Evolutionary conservation across 2,888 invertebrate species (phyloP).

Genomic region (Lithosia quadra): DNA sequence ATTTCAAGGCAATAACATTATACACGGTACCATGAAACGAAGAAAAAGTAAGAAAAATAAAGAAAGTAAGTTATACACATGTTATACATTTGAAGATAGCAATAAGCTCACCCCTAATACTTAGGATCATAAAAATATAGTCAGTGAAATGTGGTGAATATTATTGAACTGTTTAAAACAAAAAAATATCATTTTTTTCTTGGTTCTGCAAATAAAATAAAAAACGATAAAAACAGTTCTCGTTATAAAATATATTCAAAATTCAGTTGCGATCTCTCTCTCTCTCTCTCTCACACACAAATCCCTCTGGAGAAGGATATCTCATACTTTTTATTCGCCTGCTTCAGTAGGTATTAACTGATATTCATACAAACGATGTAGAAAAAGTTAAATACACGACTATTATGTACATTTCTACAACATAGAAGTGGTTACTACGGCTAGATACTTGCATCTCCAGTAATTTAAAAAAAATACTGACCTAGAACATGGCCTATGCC

Average conservation of each 20-base stretch:
- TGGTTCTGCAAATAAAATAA: neutral
- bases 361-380: neutral
- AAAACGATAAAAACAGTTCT: neutral
- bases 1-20: neutral
- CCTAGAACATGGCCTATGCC: slow-evolving; percentile 90
- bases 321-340: neutral
- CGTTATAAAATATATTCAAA: no score
- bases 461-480: slow-evolving; percentile 61
- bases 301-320: neutral
- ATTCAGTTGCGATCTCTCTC: no score
- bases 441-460: neutral
- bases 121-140: neutral
- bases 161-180: no score
- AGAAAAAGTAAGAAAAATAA: no score
- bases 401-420: no score
- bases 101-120: no score
- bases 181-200: neutral
- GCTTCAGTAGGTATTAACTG: neutral
- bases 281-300: no score
- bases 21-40: no score
- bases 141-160: neutral
- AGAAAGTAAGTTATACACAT: neutral
- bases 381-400: no score
- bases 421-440: no score
- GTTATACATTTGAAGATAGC: neutral